Percentiles rank a stretch among this genome's conserved stretches.
Evolutionary conservation across 2,113 vertebrate genomes (phyloP).

Genomic region (Leptobrachium ailaonicum): DNA sequence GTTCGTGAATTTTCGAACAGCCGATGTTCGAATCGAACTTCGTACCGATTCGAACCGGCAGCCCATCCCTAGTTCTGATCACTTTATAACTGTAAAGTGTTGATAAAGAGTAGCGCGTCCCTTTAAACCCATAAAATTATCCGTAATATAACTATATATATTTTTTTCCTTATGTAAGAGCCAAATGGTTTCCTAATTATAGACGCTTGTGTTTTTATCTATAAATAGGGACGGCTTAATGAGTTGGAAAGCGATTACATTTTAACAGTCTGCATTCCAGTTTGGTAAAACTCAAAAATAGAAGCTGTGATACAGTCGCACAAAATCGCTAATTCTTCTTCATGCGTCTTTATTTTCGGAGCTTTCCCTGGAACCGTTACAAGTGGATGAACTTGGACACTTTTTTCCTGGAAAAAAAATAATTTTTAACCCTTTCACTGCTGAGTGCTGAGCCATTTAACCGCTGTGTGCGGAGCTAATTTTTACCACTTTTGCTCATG

Average conservation of each 20-base stretch:
- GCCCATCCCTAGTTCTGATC: too few species aligned
- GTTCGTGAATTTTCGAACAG: too few species aligned
- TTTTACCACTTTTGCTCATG: too few species aligned
- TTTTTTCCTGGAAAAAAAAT: not conserved
- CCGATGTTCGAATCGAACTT: too few species aligned
- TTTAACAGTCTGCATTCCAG: slow-evolving; percentile 15
- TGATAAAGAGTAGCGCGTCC: too few species aligned
- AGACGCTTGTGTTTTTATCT: not conserved
- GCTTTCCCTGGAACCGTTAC: not conserved
- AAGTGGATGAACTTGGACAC: not conserved
- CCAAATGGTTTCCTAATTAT: slow-evolving; percentile 28
- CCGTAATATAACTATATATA: not conserved
- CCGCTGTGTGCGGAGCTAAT: too few species aligned
- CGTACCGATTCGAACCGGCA: too few species aligned
- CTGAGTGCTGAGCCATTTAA: too few species aligned
- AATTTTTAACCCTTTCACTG: too few species aligned
- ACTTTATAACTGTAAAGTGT: too few species aligned
- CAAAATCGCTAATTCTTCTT: not conserved
- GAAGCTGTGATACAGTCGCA: not conserved
- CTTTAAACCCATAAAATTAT: too few species aligned
- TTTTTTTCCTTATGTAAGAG: slow-evolving; percentile 1
- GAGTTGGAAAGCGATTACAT: not conserved
- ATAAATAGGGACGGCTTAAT: not conserved
- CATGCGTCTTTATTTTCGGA: not conserved
- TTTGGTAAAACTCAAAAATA: not conserved